Evolutionary conservation across 2,113 vertebrate species (phyloP).

Genomic region (Scolopax mira): DNA sequence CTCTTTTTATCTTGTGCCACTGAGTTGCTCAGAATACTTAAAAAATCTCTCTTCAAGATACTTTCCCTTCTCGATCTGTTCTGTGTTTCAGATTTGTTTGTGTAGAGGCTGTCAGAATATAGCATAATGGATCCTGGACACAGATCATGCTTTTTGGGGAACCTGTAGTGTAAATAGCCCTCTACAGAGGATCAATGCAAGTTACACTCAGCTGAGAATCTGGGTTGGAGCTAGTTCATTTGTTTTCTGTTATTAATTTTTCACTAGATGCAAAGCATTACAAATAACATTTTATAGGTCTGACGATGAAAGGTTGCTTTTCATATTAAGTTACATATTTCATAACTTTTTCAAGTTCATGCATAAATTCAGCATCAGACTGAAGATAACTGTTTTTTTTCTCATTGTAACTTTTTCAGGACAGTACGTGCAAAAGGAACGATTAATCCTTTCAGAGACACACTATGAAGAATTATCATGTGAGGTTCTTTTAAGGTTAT

Average conservation of each 20-base stretch:
- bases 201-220: not conserved
- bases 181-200: not conserved
- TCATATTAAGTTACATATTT: not conserved
- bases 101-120: not conserved
- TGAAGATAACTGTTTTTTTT: not conserved
- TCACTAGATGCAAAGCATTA: not conserved
- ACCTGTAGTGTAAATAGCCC: not conserved
- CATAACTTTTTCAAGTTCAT: not conserved
- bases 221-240: not conserved
- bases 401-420: not conserved
- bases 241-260: not conserved
- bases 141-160: not conserved
- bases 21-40: not conserved
- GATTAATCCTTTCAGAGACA: not conserved
- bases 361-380: not conserved
- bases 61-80: not conserved
- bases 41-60: not conserved
- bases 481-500: not conserved
- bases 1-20: not conserved
- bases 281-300: not conserved
- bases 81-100: not conserved
- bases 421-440: not conserved
- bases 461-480: not conserved
- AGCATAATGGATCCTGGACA: not conserved
- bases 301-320: not conserved